Conservation (phyloP, 2,113 vertebrate species). For the Oreamnos americanus region DNA sequence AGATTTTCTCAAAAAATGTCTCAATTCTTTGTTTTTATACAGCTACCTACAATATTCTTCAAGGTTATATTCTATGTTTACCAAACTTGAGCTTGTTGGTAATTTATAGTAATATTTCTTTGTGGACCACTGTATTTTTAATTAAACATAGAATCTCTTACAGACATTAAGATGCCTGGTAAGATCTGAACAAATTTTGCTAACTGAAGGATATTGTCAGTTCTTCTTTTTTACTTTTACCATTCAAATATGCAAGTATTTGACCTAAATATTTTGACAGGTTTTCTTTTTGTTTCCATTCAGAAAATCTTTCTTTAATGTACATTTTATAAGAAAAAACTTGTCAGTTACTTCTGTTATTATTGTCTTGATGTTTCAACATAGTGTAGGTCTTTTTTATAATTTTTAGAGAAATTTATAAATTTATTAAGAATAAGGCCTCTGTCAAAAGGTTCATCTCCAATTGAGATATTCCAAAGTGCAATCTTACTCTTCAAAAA, state of each 20-base stretch:
- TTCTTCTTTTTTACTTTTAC: background rate
- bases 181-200: background rate
- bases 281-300: background rate
- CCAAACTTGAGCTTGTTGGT: background rate
- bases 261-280: background rate
- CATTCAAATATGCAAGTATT: background rate
- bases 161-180: background rate
- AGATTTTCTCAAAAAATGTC: background rate
- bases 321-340: background rate
- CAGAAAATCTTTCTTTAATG: background rate
- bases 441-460: background rate
- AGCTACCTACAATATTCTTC: background rate
- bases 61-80: background rate
- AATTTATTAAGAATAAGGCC: background rate
- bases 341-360: background rate
- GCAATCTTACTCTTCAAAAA: background rate
- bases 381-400: background rate
- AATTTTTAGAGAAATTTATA: background rate
- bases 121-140: background rate
- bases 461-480: background rate
- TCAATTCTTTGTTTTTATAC: background rate
- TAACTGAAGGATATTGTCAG: background rate
- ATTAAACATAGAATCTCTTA: background rate
- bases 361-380: background rate
- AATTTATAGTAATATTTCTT: background rate